These are phyloP conservation scores for Acinonyx jubatus DNA, from an alignment of 2,113 vertebrate genomes.

Conservation along the genomic window DNA sequence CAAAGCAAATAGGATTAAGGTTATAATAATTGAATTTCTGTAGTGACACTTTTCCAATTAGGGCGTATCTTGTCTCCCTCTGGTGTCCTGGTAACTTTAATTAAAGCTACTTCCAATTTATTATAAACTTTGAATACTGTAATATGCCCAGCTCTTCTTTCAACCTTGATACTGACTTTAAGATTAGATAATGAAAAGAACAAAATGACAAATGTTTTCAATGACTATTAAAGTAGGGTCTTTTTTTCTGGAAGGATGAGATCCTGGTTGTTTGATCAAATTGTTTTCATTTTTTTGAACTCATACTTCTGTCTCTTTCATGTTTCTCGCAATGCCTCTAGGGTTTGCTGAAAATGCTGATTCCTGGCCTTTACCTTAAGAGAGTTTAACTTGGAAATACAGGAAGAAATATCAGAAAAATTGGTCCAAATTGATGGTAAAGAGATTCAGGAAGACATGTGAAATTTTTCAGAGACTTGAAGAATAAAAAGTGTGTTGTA, in stretches of 20 bases:
- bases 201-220: not conserved
- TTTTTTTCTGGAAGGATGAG: not conserved
- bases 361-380: not conserved
- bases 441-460: not conserved
- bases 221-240: not conserved
- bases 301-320: not conserved
- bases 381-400: not conserved
- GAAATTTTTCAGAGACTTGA: not conserved
- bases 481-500: not conserved
- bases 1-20: slow-evolving; percentile 55
- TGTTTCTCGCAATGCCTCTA: not conserved
- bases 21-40: slow-evolving; percentile 72
- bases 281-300: not conserved
- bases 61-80: slow-evolving; percentile 43
- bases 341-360: not conserved
- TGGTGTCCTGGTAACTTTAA: slow-evolving; percentile 62
- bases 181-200: not conserved
- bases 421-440: not conserved
- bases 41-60: slow-evolving; percentile 61
- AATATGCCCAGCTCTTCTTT: slow-evolving; percentile 19
- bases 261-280: not conserved
- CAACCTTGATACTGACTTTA: slow-evolving; percentile 26
- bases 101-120: slow-evolving; percentile 45
- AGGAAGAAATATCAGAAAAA: not conserved
- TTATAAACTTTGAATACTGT: slow-evolving; percentile 49